Conservation (phyloP, 2,888 invertebrate species). For the Macrophya annulata region DNA sequence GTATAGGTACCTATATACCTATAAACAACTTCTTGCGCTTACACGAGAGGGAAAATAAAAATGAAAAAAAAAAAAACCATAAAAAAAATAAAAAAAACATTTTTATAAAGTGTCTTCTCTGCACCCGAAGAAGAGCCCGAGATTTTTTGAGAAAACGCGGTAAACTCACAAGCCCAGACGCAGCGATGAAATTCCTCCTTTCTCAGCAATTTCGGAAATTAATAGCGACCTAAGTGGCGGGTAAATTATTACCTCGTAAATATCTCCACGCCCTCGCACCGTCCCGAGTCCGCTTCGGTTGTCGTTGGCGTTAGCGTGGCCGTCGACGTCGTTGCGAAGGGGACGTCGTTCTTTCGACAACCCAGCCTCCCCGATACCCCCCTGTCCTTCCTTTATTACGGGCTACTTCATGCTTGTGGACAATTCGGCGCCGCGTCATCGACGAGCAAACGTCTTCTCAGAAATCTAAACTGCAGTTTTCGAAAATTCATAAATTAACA, state of each 20-base stretch:
- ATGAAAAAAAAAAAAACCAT: not conserved
- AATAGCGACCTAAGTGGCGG: conserved; percentile 79
- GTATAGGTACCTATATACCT: not conserved
- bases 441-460: not conserved
- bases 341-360: conserved; percentile 57
- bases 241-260: conserved; percentile 80
- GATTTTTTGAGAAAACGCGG: conserved; percentile 6
- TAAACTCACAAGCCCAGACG: not conserved
- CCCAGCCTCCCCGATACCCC: conserved; percentile 12
- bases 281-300: conserved; percentile 43
- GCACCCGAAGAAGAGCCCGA: not conserved
- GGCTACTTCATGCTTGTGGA: conserved; percentile 41
- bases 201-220: conserved; percentile 79
- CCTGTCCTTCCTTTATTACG: conserved; percentile 23
- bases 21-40: not conserved
- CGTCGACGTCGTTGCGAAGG: conserved; percentile 57
- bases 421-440: conserved; percentile 32
- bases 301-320: conserved; percentile 62
- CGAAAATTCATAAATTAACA: not conserved
- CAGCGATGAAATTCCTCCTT: conserved; percentile 70
- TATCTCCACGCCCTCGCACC: conserved; percentile 73
- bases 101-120: not conserved
- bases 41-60: not conserved
- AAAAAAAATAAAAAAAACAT: not conserved
- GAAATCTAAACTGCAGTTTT: not conserved